Base-by-base conservation (phyloP, 2,113 vertebrate genomes). In the Scytalopus superciliaris region DNA sequence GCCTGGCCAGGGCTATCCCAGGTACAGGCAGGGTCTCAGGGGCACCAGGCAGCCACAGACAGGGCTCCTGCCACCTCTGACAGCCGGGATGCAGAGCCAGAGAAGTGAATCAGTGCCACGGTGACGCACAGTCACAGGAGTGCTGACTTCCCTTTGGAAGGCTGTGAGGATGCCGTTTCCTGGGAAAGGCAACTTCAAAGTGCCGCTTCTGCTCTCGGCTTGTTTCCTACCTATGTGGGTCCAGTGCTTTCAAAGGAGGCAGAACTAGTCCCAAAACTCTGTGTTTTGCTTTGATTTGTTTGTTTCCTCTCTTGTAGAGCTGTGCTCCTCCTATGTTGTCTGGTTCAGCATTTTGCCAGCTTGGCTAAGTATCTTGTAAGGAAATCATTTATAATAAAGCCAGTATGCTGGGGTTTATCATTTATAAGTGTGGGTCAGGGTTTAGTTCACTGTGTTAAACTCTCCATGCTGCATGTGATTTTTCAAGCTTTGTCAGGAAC, bases 401-500 rank as follows among this genome's bases (percentile, higher is more conserved):
- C 92, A 92, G 98, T 97, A 98, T 97, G 98, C 98, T 97, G 95
- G 93, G 97, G 97, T 98, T 98, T 98, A 98, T 98, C 97, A 97
- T 98, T 98, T 98, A 96, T 98, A 98, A 98, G 97, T 97, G 97
- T 82, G 94, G 98, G 98, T 98, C 98, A 98, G 98, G 98, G 98
- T 98, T 98, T 98, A 97, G 98, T 98, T 98, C 98, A 98, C 95
- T 95, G 92, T 98, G 99, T 98, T 98, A 98, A 99, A 98, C 98
- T 98, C 99, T 98, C 98, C 96, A 95, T 99, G 98, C 98, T 98
- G 98, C 99, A 98, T 98, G 98, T 96, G 98, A 99, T 99, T 99
- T 99, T 98, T 99, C 99, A 99, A 98, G 99, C 98, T 99, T 99
- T 99, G 98, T 99, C 99, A 99, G 97, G 98, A 98, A 99, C 98